Percentiles rank a stretch among this genome's conserved stretches.
Evolutionary conservation across 2,113 vertebrate species (phyloP).

Genomic region (Pterophyllum scalare): DNA sequence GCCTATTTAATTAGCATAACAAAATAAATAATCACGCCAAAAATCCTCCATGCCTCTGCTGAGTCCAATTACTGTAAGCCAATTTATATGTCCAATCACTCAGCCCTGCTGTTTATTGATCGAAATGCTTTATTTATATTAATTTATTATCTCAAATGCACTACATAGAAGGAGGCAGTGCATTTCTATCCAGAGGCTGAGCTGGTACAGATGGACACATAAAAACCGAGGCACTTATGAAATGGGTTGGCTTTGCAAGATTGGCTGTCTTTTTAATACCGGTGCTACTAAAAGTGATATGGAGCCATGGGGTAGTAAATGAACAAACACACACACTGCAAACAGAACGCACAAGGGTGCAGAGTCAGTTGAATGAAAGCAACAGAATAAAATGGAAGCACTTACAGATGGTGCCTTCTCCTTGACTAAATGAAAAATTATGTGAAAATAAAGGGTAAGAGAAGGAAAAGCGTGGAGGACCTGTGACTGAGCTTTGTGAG

Average conservation of each 20-base stretch:
- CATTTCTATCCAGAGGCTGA: not conserved
- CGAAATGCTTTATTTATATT: not conserved
- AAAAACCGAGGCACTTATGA: slow-evolving; percentile 24
- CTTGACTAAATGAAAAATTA: slow-evolving; percentile 32
- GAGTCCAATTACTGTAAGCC: not conserved
- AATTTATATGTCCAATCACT: not conserved
- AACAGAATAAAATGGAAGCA: slow-evolving; percentile 31
- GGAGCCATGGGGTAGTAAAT: not conserved
- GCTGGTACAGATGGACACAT: not conserved
- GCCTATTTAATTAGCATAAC: not conserved
- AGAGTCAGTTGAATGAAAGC: slow-evolving; percentile 25
- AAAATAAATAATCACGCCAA: not conserved
- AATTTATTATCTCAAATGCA: not conserved
- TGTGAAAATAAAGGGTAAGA: slow-evolving; percentile 55
- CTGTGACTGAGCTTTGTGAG: slow-evolving; percentile 81
- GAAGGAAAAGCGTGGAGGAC: slow-evolving; percentile 79
- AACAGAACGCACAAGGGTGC: slow-evolving; percentile 39
- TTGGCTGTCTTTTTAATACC: not conserved
- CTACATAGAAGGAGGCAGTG: not conserved
- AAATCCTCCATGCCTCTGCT: not conserved
- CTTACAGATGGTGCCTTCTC: slow-evolving; percentile 42
- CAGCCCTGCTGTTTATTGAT: slow-evolving; percentile 11
- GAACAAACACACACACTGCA: slow-evolving; percentile 24
- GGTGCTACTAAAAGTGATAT: not conserved
- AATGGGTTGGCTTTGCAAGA: not conserved